phyloP scores from a whole-genome alignment of 2,113 vertebrate species.

The Pyxicephalus adspersus region DNA sequence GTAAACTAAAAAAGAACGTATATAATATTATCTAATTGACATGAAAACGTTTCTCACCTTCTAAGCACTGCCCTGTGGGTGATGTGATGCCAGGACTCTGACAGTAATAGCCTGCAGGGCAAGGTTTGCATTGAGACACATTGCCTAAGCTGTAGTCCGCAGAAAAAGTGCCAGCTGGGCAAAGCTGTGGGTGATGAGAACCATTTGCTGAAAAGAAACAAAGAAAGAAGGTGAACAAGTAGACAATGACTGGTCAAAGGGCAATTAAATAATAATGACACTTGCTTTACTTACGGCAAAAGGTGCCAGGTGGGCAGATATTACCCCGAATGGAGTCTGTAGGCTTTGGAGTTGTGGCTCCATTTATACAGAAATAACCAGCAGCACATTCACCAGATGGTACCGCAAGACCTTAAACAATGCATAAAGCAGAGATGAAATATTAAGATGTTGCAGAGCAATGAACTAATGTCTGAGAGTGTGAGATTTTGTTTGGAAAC shows the following conservation, averaged over 20 bases:
- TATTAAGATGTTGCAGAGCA: neutral
- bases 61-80: slow-evolving; percentile 79
- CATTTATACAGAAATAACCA: slow-evolving; percentile 83
- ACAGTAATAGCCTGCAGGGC: slow-evolving; percentile 83
- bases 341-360: slow-evolving; percentile 77
- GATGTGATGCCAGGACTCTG: slow-evolving; percentile 71
- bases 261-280: neutral
- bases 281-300: slow-evolving; percentile 78
- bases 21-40: no score
- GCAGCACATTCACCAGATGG: slow-evolving; percentile 81
- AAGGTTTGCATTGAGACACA: slow-evolving; percentile 75
- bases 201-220: slow-evolving; percentile 74
- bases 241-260: neutral
- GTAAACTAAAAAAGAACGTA: no score
- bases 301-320: slow-evolving; percentile 83
- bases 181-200: slow-evolving; percentile 74
- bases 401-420: slow-evolving; percentile 75
- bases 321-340: slow-evolving; percentile 78
- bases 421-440: neutral
- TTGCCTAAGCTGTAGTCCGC: slow-evolving; percentile 66
- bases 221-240: neutral
- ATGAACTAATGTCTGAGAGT: neutral
- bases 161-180: slow-evolving; percentile 85
- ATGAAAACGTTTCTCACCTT: slow-evolving; percentile 68
- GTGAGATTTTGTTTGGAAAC: no score